A percentile compares a stretch with the other conserved stretches of the same genome.
These are phyloP conservation scores for Baronia brevicornis DNA, from an alignment of 2,888 invertebrate genomes.

Conservation along the genomic window DNA sequence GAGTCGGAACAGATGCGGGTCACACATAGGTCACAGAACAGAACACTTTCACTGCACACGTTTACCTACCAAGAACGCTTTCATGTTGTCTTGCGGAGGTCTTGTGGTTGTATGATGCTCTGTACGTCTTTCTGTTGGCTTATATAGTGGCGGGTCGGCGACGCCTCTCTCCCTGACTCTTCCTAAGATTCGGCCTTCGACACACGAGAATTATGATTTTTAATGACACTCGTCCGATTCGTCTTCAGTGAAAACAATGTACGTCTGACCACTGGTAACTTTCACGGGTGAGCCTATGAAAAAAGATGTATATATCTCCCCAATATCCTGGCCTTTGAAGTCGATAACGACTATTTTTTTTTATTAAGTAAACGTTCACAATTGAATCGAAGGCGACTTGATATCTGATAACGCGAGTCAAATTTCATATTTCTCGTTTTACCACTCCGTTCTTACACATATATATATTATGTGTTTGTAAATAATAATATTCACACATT, in stretches of 20 bases:
- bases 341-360: too few relatives aligned
- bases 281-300: constrained; percentile 40
- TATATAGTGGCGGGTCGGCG: constrained; percentile 58
- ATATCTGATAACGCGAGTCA: too few relatives aligned
- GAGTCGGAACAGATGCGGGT: constrained; percentile 42
- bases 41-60: constrained; percentile 69
- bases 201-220: constrained; percentile 72
- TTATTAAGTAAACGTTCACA: too few relatives aligned
- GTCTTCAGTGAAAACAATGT: constrained; percentile 70
- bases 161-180: constrained; percentile 71
- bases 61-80: constrained; percentile 74
- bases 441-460: too few relatives aligned
- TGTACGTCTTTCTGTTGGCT: constrained; percentile 47
- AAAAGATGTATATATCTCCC: too few relatives aligned
- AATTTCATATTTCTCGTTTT: too few relatives aligned
- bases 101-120: constrained; percentile 70
- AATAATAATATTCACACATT: too few relatives aligned
- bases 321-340: too few relatives aligned
- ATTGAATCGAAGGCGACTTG: too few relatives aligned
- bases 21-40: constrained; percentile 60
- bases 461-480: too few relatives aligned
- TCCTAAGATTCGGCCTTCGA: constrained; percentile 74
- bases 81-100: constrained; percentile 73
- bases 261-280: constrained; percentile 50
- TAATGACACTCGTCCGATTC: constrained; percentile 69